Evolutionary conservation across 2,113 vertebrate genomes (phyloP).

Genomic region (Austrofundulus limnaeus): DNA sequence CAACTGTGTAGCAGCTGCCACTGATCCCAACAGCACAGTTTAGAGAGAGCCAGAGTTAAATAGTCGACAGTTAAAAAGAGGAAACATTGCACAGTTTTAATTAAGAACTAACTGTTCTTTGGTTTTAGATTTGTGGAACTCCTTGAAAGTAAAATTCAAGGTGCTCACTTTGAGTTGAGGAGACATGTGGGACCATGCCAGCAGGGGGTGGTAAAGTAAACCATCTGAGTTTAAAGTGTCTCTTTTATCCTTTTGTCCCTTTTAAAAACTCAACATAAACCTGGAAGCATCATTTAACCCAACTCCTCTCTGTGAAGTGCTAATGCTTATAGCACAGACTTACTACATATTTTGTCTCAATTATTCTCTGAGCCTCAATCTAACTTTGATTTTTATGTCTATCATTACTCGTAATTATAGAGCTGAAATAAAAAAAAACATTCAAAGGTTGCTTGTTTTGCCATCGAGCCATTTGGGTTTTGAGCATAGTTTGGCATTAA

Average conservation of each 20-base stretch:
- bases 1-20: no score
- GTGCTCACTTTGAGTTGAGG: background rate
- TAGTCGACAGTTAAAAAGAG: no score
- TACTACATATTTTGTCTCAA: no score
- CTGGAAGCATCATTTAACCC: background rate
- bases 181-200: constrained; percentile 24
- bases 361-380: background rate
- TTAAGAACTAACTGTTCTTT: background rate
- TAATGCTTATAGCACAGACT: background rate
- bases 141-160: background rate
- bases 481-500: constrained; percentile 29
- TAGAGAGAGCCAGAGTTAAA: no score
- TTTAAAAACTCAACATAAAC: background rate
- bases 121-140: background rate
- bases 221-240: background rate
- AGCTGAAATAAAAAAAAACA: constrained; percentile 7
- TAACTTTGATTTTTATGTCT: background rate
- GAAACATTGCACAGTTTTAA: no score
- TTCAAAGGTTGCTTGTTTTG: constrained; percentile 11
- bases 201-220: constrained; percentile 59
- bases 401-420: constrained; percentile 1
- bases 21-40: no score
- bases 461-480: constrained; percentile 3
- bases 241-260: background rate
- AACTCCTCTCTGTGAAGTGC: background rate